Base-by-base conservation (phyloP, 2,113 vertebrate species). In the Elgaria multicarinata region DNA sequence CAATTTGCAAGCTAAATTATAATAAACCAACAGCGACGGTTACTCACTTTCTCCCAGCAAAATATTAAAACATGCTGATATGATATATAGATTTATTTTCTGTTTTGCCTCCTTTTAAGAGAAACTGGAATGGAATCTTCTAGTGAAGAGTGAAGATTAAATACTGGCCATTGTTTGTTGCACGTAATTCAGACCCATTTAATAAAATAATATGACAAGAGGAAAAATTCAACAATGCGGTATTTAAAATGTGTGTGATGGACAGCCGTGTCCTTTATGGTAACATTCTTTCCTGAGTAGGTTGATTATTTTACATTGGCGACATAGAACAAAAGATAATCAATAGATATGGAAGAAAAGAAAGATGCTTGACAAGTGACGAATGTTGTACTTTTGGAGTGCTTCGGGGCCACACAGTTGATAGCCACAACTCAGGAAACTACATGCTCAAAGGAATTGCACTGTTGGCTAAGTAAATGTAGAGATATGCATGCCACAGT, bases 21-120 rank as follows among this genome's bases (percentile, higher is more conserved):
- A 80, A 87, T 81, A 87, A 80, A 55, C 26, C 14, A 80, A 58
- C n/a, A 71, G 64, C 86, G 31, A 80, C 50, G 42, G 64, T 31
- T 39, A 12, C n/a, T 71, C 18, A 39, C 16, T 69, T 36, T 80
- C 46, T 22, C 66, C 64, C n/a, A 71, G 76, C 46, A 71, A 67
- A 87, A 55, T 36, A 87, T 71, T 80, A 87, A 80, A 87, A 53
- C 78, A 58, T 58, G 16, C 18, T 81, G 66, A 58, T 71, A 64
- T 24, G 58, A 82, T 58, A 22, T 31, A 80, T 42, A 55, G 86
- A 58, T 80, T 55, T n/a, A 81, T 39, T 71, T 39, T 80, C 44
- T 55, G 64, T 55, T 71, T 14, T 69, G 12, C 39, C 46, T 81
- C 44, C 36, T 22, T 80, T 79, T 87, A 50, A 79, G 22, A 79